A percentile compares a stretch with the other conserved stretches of the same genome.
Evolutionary conservation across 53 echinoderm and acorn worm genomes (phyloP).

Genomic region (Henricia sp.): DNA sequence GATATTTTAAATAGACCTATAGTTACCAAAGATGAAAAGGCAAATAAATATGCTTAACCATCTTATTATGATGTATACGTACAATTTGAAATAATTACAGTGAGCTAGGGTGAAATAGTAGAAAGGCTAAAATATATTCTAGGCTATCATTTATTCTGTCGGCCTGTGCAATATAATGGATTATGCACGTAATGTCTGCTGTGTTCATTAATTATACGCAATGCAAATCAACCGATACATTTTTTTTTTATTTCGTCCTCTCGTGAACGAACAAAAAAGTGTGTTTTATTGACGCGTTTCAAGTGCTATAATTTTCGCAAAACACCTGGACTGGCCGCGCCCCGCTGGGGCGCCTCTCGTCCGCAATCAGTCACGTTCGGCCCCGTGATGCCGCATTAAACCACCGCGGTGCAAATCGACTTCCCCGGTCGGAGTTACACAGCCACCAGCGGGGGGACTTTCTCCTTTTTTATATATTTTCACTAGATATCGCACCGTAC

Average conservation of each 20-base stretch:
- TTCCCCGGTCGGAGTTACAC: not conserved
- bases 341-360: conserved; percentile 13
- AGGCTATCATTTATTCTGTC: too few species aligned
- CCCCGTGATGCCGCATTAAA: conserved; percentile 46
- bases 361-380: conserved; percentile 32
- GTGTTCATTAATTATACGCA: conserved; percentile 15
- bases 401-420: not conserved
- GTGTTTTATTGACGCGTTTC: conserved; percentile 35
- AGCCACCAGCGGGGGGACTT: conserved; percentile 20
- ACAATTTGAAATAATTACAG: too few species aligned
- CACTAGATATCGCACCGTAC: conserved; percentile 23
- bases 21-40: too few species aligned
- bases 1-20: too few species aligned
- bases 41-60: too few species aligned
- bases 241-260: not conserved
- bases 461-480: too few species aligned
- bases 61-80: too few species aligned
- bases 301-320: conserved; percentile 23
- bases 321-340: conserved; percentile 34
- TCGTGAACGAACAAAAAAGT: not conserved
- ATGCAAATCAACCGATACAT: not conserved
- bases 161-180: too few species aligned
- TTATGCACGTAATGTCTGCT: too few species aligned
- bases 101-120: too few species aligned
- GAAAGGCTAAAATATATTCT: too few species aligned